Base-by-base conservation (phyloP, 2,113 vertebrate species). In the Grammomys surdaster region DNA sequence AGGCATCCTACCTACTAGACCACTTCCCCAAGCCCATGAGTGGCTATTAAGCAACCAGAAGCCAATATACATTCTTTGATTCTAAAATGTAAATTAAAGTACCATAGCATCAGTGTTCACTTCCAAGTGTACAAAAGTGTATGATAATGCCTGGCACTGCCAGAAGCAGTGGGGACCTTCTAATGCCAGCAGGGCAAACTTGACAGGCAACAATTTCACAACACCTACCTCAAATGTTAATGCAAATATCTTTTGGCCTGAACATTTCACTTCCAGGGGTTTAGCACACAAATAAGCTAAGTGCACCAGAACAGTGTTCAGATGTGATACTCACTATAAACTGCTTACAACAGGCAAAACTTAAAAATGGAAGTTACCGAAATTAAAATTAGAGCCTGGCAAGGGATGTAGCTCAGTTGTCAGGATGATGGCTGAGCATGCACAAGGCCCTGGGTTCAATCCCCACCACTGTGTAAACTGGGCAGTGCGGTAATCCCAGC, bases 41-140 rank as follows among this genome's bases (percentile, higher is more conserved):
- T 70, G n/a, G 56, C 88, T 94, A 82, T 84, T 65, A 73, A 94
- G 58, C 36, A 95, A n/a, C 56, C 31, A 54, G 84, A 94, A 92
- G 31, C 36, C 77, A 94, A 40, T n/a, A 73, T 14, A 63, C 11
- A 54, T 48, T 33, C 10, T 16, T 48, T 75, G 70, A 80, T 63
- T 88, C 95, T 85, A 78, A 69, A 95, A 81, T 86, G 31, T 20
- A 91, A 96, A 85, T 84, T 94, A 90, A 92, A 87, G 92, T 51
- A 54, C 86, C 82, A 48, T 31, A 87, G 69, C 36, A 36, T 13
- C 28, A 58, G 14, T 75, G 78, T 95, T 80, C 63, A 70, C 54
- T 90, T 75, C 73, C 14, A 70, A 90, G 63, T 75, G 67, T 51
- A 88, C 31, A 80, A 82, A 91, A 93, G 46, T 22, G 48, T 75